Evolutionary conservation across 2,888 invertebrate species (phyloP), one percentile per base, ranked within the genome.

Genomic region (Pyrrhosoma nymphula): DNA sequence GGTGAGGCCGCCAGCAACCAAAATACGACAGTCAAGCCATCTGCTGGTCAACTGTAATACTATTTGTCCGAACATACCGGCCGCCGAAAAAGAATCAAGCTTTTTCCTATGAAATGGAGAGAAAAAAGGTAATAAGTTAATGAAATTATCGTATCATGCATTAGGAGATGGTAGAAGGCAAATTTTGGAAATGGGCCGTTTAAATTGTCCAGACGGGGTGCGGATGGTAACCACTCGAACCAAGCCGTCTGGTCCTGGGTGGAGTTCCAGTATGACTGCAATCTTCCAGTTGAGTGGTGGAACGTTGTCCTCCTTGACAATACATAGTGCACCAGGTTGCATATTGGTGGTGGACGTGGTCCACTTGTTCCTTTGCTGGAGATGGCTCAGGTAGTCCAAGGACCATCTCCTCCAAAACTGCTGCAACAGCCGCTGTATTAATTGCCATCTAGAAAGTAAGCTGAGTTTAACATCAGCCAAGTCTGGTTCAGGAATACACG

Each of bases 401-500:
- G 88, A 39, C 39, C 88, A 88, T 88, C 47, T 39, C 8, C 47
- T 39, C 96, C 95, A 96, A 39, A 96, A 96, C 30, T 95, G 96
- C 91, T 96, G 96, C n/a, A 95, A 69, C 90, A 95, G 95, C 56
- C 95, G 95, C 39, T 96, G 95, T 1, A 96, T 26, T 35, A 95
- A 89, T 95, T 96, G 95, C 95, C 96, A 96, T 30, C 95, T 95
- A 26, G 95, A 95, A 12, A 96, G 95, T 35, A 96, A 88, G n/a
- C 95, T 95, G 30, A 95, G 56, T 47, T 95, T 95, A 14, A 96
- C 88, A 12, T 95, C 63, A 56, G 16, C 75, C 26, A 95, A 75
- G 35, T 95, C 89, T 95, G 95, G 95, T n/a, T 96, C 96, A n/a
- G 96, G 96, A 10, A 96, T 18, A n/a, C 96, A 35, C 95, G 96